These are phyloP conservation scores for Panthera leo DNA, from an alignment of 2,113 vertebrate genomes.

Conservation along the genomic window DNA sequence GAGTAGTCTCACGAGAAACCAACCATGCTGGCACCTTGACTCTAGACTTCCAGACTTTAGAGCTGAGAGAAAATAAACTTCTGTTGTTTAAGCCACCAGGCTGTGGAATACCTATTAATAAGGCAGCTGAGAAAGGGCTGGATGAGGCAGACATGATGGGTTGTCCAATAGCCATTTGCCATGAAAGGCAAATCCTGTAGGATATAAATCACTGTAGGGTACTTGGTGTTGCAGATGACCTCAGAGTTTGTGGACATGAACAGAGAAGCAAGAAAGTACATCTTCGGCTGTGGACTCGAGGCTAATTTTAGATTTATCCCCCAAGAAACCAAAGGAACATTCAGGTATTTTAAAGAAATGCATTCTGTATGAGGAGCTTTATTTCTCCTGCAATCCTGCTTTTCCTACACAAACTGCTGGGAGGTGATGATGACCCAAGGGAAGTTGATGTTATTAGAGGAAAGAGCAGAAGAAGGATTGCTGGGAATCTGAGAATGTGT, in stretches of 20 bases:
- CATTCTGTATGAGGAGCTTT: neutral
- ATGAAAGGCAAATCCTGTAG: neutral
- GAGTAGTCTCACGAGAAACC: neutral
- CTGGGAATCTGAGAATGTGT: neutral
- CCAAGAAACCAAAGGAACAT: neutral
- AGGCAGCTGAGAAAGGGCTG: neutral
- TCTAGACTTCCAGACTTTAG: neutral
- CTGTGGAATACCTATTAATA: neutral
- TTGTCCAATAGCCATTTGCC: neutral
- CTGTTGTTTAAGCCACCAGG: neutral
- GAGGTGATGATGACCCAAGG: slow-evolving; percentile 27
- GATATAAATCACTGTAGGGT: neutral
- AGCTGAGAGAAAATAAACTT: neutral
- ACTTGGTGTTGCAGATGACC: neutral
- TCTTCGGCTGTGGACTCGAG: neutral
- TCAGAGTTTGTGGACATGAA: neutral
- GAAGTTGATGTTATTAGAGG: neutral
- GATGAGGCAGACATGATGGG: neutral
- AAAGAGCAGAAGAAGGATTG: slow-evolving; percentile 8
- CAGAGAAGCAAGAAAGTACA: neutral
- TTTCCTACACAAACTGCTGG: slow-evolving; percentile 11
- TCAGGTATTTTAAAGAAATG: slow-evolving; percentile 32
- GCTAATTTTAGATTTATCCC: neutral
- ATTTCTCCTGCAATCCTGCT: neutral
- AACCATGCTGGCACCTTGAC: neutral